Percentiles rank a stretch among this genome's conserved stretches.
Conservation (phyloP, 2,888 invertebrate genomes). For the Alcis repandata region DNA sequence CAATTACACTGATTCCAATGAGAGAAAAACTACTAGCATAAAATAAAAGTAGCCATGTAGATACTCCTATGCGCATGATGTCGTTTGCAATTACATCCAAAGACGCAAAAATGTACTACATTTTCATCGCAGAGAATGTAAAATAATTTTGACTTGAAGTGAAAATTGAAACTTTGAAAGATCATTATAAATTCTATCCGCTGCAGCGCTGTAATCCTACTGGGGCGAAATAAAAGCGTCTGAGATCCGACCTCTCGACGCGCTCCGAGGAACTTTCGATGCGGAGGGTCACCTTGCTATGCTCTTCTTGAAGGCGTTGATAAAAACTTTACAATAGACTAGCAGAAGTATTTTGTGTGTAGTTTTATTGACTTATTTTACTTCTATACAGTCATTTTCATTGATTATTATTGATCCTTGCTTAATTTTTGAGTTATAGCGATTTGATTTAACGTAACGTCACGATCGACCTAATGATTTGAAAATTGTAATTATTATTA, state of each 20-base stretch:
- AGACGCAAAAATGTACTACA: not conserved
- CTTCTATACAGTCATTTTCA: too few species aligned
- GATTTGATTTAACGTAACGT: not conserved
- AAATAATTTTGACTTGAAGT: slow-evolving; percentile 14
- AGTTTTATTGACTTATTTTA: too few species aligned
- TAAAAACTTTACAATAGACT: not conserved
- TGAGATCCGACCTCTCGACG: not conserved
- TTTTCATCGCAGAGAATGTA: not conserved
- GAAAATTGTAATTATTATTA: too few species aligned
- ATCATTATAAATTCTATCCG: slow-evolving; percentile 51
- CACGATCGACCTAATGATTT: slow-evolving; percentile 2
- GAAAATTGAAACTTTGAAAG: slow-evolving; percentile 3
- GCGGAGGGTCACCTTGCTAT: slow-evolving; percentile 14
- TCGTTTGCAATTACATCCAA: not conserved
- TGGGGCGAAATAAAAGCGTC: slow-evolving; percentile 10
- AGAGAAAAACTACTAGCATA: too few species aligned
- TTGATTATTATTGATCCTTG: too few species aligned
- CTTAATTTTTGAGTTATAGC: not conserved
- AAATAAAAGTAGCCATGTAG: too few species aligned
- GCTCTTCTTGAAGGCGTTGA: slow-evolving; percentile 14
- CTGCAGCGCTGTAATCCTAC: slow-evolving; percentile 20
- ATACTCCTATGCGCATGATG: too few species aligned
- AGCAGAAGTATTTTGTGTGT: not conserved
- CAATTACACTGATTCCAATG: too few species aligned
- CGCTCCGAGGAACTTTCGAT: not conserved